Base-by-base conservation (phyloP, 2,888 invertebrate genomes). In the Ichneumoninae sp. region DNA sequence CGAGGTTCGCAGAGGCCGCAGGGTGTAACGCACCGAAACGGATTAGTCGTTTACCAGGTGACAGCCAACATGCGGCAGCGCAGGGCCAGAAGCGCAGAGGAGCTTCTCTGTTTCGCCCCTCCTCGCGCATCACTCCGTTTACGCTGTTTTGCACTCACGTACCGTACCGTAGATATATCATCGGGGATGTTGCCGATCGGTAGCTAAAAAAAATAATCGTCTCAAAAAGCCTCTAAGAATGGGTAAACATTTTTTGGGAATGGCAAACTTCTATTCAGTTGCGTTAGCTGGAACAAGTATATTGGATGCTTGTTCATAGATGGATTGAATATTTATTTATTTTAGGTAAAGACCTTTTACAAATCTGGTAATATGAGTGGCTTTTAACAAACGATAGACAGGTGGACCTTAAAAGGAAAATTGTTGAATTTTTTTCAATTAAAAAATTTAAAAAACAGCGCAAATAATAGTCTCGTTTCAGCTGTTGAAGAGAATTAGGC, bases 31-130 rank as follows among this genome's bases (percentile, higher is more conserved):
- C 70, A 26, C 63, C 57, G 70, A 76, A 80, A 76, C 76, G 83
- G 71, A 83, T 83, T 76, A 76, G 75, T 80, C 71, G 71, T 80
- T 65, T 76, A 76, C 54, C 79, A 71, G 30, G 60, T 52, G 78
- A 79, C 78, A 77, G 40, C 19, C 70, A 52, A 71, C 63, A 69
- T 19, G 47, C 47, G 22, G 19, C 54, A 40, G 16, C 26, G 36
- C 44, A 33, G 36, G n/a, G 30, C 47, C 47, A 33, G 47, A 33
- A 47, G 16, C 19, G 13, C 30, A 26, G 36, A 50, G 79, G 54
- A 19, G 36, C 70, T 63, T 71, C 66, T 71, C 26, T 71, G 52
- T 50, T 78, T 71, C 19, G 36, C 5, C 63, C 70, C n/a, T 52
- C 22, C 33, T 76, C 52, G 40, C 63, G 70, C 50, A 30, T 57